phyloP scores from a whole-genome alignment of 2,113 vertebrate species.

The Coryphaenoides rupestris region DNA sequence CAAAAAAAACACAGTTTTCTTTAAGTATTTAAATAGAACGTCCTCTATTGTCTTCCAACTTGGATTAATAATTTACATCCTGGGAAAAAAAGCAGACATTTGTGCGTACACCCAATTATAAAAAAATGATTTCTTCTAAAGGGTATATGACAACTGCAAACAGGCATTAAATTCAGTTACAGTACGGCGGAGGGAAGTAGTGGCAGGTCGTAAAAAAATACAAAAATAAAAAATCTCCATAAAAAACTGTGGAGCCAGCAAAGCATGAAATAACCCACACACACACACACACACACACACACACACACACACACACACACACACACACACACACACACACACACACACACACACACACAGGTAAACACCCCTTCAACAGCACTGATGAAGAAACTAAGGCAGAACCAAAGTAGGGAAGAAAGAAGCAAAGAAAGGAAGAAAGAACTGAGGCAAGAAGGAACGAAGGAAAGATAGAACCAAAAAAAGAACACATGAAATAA shows the following conservation, averaged over 20 bases:
- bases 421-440: too few relatives aligned
- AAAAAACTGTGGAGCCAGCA: slow-evolving; percentile 67
- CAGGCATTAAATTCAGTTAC: slow-evolving; percentile 52
- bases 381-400: slow-evolving; percentile 33
- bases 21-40: not conserved
- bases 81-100: slow-evolving; percentile 48
- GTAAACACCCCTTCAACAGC: slow-evolving; percentile 56
- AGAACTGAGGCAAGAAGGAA: too few relatives aligned
- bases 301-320: slow-evolving; percentile 27
- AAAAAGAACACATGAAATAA: not conserved
- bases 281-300: slow-evolving; percentile 55
- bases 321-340: slow-evolving; percentile 28
- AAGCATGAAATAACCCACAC: slow-evolving; percentile 71
- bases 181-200: slow-evolving; percentile 39
- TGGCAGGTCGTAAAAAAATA: slow-evolving; percentile 12
- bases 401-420: too few relatives aligned
- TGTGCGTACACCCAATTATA: slow-evolving; percentile 57
- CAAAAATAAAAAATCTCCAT: slow-evolving; percentile 48
- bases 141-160: slow-evolving; percentile 55
- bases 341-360: slow-evolving; percentile 56
- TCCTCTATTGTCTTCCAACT: slow-evolving; percentile 52
- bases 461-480: too few relatives aligned
- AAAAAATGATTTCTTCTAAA: slow-evolving; percentile 52
- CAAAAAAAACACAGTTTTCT: slow-evolving; percentile 55
- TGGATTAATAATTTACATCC: slow-evolving; percentile 61